A percentile compares a stretch with the other conserved stretches of the same genome.
Conservation (phyloP, 2,888 invertebrate genomes). For the Acrocyrtus sp. region DNA sequence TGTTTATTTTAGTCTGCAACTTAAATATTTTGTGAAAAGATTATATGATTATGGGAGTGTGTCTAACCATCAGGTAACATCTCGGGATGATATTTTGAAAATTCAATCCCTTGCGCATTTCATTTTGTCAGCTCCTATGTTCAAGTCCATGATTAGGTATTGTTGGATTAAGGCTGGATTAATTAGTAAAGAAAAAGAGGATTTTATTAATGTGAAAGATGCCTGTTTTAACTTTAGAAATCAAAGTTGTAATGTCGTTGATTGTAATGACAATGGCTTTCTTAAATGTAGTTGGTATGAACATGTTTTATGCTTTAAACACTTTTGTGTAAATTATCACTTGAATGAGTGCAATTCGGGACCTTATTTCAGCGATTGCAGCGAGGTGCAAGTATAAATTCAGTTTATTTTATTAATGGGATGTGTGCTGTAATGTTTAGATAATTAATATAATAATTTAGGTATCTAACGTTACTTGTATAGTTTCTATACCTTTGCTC, state of each 20-base stretch:
- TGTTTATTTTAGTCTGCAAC: constrained; percentile 17
- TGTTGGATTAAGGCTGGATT: constrained; percentile 11
- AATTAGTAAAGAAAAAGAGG: neutral
- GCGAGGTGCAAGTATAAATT: too few species aligned
- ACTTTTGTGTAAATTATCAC: neutral
- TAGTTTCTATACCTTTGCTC: too few species aligned
- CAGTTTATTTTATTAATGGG: too few species aligned
- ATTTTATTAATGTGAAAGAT: constrained; percentile 14
- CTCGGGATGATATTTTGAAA: neutral
- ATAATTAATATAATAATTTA: too few species aligned
- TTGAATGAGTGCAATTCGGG: neutral
- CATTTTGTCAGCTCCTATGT: constrained; percentile 7
- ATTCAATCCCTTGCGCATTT: constrained; percentile 16
- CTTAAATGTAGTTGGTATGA: constrained; percentile 1
- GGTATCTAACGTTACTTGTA: too few species aligned
- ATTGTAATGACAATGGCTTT: neutral
- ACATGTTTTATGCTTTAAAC: neutral
- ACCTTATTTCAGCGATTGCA: too few species aligned
- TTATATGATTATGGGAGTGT: neutral
- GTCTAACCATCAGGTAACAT: neutral
- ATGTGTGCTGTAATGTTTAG: too few species aligned
- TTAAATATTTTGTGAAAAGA: constrained; percentile 7
- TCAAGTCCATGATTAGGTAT: constrained; percentile 13
- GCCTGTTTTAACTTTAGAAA: constrained; percentile 3
- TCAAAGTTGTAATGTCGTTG: neutral